Base-by-base conservation (phyloP, 2,797 vertebrate species). In the Xenops minutus region DNA sequence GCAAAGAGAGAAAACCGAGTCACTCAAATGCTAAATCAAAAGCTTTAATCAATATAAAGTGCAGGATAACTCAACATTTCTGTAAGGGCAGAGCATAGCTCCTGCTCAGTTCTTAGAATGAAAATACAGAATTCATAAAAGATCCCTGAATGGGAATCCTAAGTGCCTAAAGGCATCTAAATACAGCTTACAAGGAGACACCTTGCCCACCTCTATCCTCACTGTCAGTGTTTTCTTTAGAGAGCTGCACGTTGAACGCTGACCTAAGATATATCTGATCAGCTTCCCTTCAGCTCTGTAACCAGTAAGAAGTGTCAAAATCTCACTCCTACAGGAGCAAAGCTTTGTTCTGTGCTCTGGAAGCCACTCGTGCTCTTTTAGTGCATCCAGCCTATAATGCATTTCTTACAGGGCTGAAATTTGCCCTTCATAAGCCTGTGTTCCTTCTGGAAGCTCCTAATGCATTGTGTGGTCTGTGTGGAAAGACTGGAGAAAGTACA, bases 341-440 rank as follows among this genome's bases (percentile, higher is more conserved):
- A 48, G 36, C n/a, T 15, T 77, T 55, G 10, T 21, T 54, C 79
- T 58, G 36, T 37, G 54, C 73, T 84, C 41, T 56, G 64, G 61
- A 75, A 81, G 16, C 18, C 26, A 59, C 16, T 49, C 2, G 0
- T 15, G 16, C 21, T 26, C 41, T 75, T 78, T 61, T 12, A 39
- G 27, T 2, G 5, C 23, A 58, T 20, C 0, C 8, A 43, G 27
- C 23, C 51, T 32, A 16, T 0, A 41, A 23, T 0, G 0, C 4
- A 43, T 59, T 59, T 68, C 56, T n/a, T 37, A 44, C 7, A 52
- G 49, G 36, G 37, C 29, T 73, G 49, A 73, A 26, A 55, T 69
- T 58, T 34, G 22, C 26, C 32, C 67, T 82, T 48, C 19, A 4
- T 5, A 51, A 92, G 39, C 27, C 39, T n/a, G 18, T 14, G 26